Conservation (phyloP, 2,888 invertebrate species). For the Lumbricus terrestris region DNA sequence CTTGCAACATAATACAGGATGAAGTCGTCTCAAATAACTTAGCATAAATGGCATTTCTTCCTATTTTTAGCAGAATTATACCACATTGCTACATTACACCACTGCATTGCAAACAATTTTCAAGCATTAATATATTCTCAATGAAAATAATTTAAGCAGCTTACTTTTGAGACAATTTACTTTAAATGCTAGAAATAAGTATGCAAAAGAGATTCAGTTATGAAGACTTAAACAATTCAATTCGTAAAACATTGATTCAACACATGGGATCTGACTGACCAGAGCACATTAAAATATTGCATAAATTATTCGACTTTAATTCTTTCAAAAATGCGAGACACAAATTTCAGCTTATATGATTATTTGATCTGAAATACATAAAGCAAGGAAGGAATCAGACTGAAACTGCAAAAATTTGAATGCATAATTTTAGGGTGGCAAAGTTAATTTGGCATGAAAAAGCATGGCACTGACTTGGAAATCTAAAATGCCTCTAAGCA, state of each 20-base stretch:
- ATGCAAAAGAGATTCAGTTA: background rate
- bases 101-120: too few species aligned
- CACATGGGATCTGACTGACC: background rate
- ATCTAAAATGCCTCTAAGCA: background rate
- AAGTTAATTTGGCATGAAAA: background rate
- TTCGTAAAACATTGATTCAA: background rate
- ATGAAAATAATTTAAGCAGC: too few species aligned
- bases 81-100: too few species aligned
- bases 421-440: background rate
- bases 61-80: too few species aligned
- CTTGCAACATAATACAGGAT: too few species aligned
- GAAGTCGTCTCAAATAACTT: too few species aligned
- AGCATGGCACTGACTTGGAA: background rate
- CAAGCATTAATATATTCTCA: too few species aligned
- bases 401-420: background rate
- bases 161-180: too few species aligned
- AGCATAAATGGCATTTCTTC: too few species aligned
- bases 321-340: background rate
- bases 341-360: background rate
- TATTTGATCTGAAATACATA: background rate
- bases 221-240: background rate
- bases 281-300: background rate
- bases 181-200: too few species aligned
- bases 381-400: background rate
- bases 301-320: background rate